Evolutionary conservation across 2,888 invertebrate genomes (phyloP), one percentile per base, ranked within the genome.

Genomic region (Melieria crassipennis): DNA sequence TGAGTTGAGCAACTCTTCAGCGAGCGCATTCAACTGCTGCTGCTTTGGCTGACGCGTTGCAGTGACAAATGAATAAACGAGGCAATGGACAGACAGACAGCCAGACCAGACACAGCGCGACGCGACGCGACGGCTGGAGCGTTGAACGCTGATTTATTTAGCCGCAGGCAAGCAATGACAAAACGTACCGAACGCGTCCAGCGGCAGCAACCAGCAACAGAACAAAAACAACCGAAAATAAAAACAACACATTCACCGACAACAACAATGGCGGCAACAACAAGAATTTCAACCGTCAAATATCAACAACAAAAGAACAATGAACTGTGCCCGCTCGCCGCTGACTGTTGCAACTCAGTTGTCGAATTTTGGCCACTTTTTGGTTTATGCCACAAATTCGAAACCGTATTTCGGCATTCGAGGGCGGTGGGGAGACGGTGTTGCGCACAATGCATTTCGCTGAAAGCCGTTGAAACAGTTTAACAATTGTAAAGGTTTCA

Each of bases 61-160:
- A 48, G n/a, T 60, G 60, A 48, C 46, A 43, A 62, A 13, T 30
- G 45, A 46, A 11, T 62, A 46, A 64, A 65, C 65, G 52, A 65
- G n/a, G 43, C 42, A 16, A 65, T n/a, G 5, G 4, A 45, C 13
- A 45, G 7, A 30, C 10, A 57, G 7, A 13, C 9, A 13, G 16
- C 16, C 16, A 57, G 4, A 57, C 57, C 30, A 57, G 4, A 57
- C 6, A 11, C 3, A 46, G 30, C 30, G 30, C 30, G 30, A 30
- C 30, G 30, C 30, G 30, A 30, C 30, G 30, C 30, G 30, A 30
- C 30, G 30, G 30, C 30, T 30, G 30, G 30, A 62, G 62, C 48
- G 62, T 48, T 62, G 62, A 62, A 62, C 55, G 65, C 61, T 61
- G 70, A 70, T 70, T 65, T 70, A 70, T 70, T 66, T 47, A 4